Conservation (phyloP, 2,113 vertebrate genomes). For the Macrotis lagotis region DNA sequence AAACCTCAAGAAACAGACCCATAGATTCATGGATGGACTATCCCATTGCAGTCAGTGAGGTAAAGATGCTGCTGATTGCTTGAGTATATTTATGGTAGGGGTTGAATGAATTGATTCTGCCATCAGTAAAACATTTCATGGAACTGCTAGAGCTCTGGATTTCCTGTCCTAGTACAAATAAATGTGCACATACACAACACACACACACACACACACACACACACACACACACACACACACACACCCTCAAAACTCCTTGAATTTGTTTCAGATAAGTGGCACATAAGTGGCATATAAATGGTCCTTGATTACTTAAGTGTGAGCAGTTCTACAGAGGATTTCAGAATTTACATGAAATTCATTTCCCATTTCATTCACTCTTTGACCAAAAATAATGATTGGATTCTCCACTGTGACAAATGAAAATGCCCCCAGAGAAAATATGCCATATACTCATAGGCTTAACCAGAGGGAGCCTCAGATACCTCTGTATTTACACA, state of each 20-base stretch:
- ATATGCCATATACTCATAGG: background rate
- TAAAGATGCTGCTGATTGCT: background rate
- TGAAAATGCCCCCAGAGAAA: background rate
- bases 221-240: background rate
- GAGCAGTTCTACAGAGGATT: background rate
- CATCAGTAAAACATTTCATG: background rate
- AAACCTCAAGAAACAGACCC: background rate
- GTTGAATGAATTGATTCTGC: background rate
- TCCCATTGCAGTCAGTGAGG: background rate
- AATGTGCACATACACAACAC: too few relatives aligned
- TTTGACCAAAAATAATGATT: constrained; percentile 25
- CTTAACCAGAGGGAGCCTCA: background rate
- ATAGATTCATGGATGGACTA: background rate
- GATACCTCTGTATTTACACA: background rate
- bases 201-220: background rate
- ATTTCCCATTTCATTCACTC: background rate
- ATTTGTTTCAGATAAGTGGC: background rate
- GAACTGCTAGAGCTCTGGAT: background rate
- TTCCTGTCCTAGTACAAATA: too few relatives aligned
- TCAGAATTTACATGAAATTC: background rate
- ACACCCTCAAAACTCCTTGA: background rate
- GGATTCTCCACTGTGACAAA: background rate
- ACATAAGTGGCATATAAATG: background rate
- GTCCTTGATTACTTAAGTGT: background rate
- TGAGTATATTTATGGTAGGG: background rate